phyloP scores from a whole-genome alignment of 2,888 invertebrate species.

The Pristionchus exspectatus region DNA sequence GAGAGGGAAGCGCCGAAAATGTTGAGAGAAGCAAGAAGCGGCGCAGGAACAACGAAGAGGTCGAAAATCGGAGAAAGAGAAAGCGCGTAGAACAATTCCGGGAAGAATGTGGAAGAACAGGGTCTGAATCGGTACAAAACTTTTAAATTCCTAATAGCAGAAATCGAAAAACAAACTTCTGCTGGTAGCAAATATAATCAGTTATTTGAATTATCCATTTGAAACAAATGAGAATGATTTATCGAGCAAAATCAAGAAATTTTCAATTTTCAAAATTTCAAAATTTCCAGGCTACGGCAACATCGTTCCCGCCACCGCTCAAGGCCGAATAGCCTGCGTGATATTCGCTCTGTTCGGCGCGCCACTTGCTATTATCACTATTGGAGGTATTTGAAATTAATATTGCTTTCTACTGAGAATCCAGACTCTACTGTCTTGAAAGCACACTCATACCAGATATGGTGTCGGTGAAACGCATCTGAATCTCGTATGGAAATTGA shows the following conservation, averaged over 20 bases:
- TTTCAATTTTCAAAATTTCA: no score
- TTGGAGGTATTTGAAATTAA: slow-evolving; percentile 72
- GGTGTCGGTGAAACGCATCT: not conserved
- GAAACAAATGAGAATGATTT: no score
- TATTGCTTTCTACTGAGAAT: no score
- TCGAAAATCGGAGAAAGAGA: not conserved
- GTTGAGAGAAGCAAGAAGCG: slow-evolving; percentile 7
- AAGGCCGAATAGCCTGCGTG: slow-evolving; percentile 77
- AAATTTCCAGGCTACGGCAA: slow-evolving; percentile 74
- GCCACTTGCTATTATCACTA: slow-evolving; percentile 79
- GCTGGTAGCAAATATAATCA: no score
- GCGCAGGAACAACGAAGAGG: not conserved
- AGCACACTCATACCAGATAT: no score
- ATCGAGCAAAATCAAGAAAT: not conserved
- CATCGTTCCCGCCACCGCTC: slow-evolving; percentile 78
- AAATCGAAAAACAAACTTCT: no score
- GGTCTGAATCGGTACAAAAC: not conserved
- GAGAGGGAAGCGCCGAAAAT: slow-evolving; percentile 16
- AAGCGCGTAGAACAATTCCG: not conserved
- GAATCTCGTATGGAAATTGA: not conserved
- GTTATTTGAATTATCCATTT: no score
- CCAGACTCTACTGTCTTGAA: no score
- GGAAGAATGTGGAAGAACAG: not conserved
- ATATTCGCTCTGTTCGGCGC: slow-evolving; percentile 78
- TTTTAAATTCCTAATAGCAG: no score